Evolutionary conservation across 2,888 invertebrate species (phyloP), one percentile per base, ranked within the genome.

Genomic region (Beris morrisii): DNA sequence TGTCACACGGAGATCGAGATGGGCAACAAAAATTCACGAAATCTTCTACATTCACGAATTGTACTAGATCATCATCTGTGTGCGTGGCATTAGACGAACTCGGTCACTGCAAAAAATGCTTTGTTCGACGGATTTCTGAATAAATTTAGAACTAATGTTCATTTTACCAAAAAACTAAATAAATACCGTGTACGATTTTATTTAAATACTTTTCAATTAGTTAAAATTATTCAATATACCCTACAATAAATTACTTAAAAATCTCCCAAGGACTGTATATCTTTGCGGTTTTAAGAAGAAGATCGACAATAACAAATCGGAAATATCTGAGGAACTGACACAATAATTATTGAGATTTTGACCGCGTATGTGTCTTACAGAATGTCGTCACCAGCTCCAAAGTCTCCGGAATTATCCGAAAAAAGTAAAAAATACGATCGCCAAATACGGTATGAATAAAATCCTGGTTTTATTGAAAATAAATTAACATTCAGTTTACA

Each of bases 381-480:
- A 32, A 79, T 79, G 79, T 79, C 78, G 52, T 80, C 79, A 15
- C 80, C 80, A 48, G 74, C 76, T 44, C 85, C 87, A 28, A 86
- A 87, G 76, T 87, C 87, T 3, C 86, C 87, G 1, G 87, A 87
- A 73, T 83, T 85, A 71, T 85, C 86, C n/a, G 88, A 89, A 74
- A 89, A 88, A 78, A 86, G 83, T 71, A 86, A 86, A 73, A 89
- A 88, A 85, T 91, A 91, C 79, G 91, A 91, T 76, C 82, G 91
- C 56, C 91, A 91, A 78, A 81, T 91, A 68, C 84, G 89, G 85
- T 84, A 77, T 43, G 13, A 28, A 43, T 13, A 30, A 32, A 31
- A 31, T 15, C 5, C 12, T 28, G 30, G 11, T n/a, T 22, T 38
- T 5, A 44, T 30, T 45, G 15, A 11, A n/a, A 57, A 45, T 57